Percentiles rank a stretch among this genome's conserved stretches.
phyloP scores from a whole-genome alignment of 2,888 invertebrate species.

The Homarus gammarus region DNA sequence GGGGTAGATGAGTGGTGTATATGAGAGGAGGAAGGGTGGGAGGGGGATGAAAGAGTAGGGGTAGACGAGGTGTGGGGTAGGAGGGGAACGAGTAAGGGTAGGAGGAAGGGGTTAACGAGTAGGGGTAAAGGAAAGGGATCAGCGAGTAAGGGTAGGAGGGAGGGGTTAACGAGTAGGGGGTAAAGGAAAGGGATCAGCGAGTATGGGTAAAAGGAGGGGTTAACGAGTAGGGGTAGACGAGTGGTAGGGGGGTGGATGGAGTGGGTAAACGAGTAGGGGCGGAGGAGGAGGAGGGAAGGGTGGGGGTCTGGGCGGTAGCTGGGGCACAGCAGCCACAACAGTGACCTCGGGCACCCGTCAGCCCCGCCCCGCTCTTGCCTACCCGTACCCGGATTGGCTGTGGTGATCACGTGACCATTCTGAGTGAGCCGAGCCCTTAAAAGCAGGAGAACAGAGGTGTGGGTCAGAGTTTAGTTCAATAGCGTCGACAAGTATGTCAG shows the following conservation, averaged over 20 bases:
- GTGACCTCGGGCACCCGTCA: conserved; percentile 34
- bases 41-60: neutral
- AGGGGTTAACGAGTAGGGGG: neutral
- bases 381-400: conserved; percentile 38
- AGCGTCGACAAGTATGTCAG: conserved; percentile 40
- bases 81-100: neutral
- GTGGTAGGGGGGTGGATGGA: neutral
- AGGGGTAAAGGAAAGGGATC: neutral
- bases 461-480: conserved; percentile 33
- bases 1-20: neutral
- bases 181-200: neutral
- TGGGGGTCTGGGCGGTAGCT: neutral
- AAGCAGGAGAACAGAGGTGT: conserved; percentile 17
- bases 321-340: conserved; percentile 19
- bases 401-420: conserved; percentile 37
- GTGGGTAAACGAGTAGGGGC: neutral
- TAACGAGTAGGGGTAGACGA: neutral
- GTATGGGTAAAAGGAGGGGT: neutral
- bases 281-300: neutral
- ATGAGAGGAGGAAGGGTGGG: neutral
- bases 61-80: neutral
- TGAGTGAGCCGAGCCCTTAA: conserved; percentile 25
- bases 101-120: neutral
- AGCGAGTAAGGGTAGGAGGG: neutral
- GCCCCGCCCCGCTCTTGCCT: conserved; percentile 15